These are phyloP conservation scores for Stenopsyche tienmushanensis DNA, from an alignment of 1,140 invertebrate genomes.

Conservation along the genomic window DNA sequence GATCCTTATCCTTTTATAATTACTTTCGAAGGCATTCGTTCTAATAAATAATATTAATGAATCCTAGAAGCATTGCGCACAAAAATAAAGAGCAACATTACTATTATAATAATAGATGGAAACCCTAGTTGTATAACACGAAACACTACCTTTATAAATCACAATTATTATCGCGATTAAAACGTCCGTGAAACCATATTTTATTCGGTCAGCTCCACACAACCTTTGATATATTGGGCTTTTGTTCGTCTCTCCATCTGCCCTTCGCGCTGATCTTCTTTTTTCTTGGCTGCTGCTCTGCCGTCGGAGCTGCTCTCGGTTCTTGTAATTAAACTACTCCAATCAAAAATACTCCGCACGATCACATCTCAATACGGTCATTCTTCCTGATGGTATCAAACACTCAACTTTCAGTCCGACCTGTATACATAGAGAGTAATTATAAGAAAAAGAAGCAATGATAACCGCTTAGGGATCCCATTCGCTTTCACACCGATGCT, in stretches of 20 bases:
- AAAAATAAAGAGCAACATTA: not conserved
- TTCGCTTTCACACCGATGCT: too few species aligned
- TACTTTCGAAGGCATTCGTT: not conserved
- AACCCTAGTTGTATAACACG: constrained; percentile 15
- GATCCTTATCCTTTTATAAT: not conserved
- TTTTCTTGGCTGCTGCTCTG: constrained; percentile 9
- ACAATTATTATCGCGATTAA: constrained; percentile 43
- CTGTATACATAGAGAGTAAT: too few species aligned
- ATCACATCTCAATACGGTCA: not conserved
- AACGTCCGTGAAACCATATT: constrained; percentile 40
- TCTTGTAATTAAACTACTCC: constrained; percentile 17
- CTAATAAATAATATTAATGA: not conserved
- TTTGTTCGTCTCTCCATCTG: constrained; percentile 23
- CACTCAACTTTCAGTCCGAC: too few species aligned
- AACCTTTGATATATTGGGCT: constrained; percentile 40
- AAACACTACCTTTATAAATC: constrained; percentile 39
- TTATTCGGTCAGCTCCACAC: constrained; percentile 27
- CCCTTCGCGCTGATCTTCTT: not conserved
- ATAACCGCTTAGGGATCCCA: too few species aligned
- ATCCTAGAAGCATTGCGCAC: not conserved
- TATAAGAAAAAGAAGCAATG: too few species aligned
- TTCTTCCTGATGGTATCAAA: too few species aligned
- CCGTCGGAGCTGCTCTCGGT: not conserved
- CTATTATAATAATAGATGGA: not conserved
- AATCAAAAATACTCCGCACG: not conserved